phyloP scores from a whole-genome alignment of 2,888 invertebrate genomes.

The Drosophila villosipedis region DNA sequence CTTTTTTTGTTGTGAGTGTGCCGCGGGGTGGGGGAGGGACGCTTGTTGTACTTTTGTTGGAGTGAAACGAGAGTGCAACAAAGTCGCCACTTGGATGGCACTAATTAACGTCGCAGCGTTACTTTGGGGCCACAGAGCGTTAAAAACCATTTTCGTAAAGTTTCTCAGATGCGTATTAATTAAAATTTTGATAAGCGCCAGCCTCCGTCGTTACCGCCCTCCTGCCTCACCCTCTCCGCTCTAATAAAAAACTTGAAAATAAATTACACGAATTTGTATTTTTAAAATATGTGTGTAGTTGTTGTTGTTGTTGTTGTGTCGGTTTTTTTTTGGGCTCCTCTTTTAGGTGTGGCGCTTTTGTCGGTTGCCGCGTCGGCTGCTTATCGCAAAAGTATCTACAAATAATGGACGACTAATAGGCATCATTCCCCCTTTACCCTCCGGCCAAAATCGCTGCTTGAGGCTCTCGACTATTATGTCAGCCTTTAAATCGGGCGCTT shows the following conservation, averaged over 20 bases:
- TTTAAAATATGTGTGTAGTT: conserved; percentile 24
- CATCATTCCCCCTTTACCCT: conserved; percentile 34
- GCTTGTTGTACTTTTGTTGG: conserved; percentile 26
- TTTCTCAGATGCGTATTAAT: conserved; percentile 80
- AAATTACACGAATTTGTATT: conserved; percentile 75
- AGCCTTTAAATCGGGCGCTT: conserved; percentile 53
- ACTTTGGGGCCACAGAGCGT: conserved; percentile 65
- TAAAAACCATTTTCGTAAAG: conserved; percentile 70
- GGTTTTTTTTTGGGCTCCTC: conserved; percentile 30
- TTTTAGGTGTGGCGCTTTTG: conserved; percentile 71
- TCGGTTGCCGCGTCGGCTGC: conserved; percentile 52
- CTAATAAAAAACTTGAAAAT: conserved; percentile 76
- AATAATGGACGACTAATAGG: conserved; percentile 78
- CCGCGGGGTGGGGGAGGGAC: background rate
- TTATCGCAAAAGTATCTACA: conserved; percentile 78
- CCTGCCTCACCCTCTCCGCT: background rate
- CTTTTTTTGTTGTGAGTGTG: background rate
- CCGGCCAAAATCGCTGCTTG: conserved; percentile 4
- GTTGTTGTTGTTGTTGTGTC: conserved; percentile 10
- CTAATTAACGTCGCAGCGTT: conserved; percentile 71
- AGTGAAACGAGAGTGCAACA: conserved; percentile 67
- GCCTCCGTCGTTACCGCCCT: conserved; percentile 6
- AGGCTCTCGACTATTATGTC: conserved; percentile 58
- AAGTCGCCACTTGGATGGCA: conserved; percentile 76
- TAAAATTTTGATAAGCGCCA: conserved; percentile 78